Conservation (phyloP, 2,113 vertebrate species). For the Corythoichthys intestinalis region DNA sequence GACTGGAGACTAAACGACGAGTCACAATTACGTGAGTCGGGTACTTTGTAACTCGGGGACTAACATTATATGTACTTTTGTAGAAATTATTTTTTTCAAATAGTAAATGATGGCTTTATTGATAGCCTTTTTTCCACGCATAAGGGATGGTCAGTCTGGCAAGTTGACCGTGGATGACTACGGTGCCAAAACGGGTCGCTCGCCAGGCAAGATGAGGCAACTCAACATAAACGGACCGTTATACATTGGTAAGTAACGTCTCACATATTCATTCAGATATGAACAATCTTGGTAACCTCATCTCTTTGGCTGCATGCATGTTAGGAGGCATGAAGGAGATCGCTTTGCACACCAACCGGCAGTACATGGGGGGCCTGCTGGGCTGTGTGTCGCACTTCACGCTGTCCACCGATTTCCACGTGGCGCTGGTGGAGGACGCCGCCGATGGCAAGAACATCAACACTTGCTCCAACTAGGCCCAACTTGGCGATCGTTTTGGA, state of each 20-base stretch:
- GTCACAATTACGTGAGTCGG: too few relatives aligned
- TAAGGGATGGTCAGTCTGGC: constrained; percentile 88
- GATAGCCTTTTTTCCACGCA: neutral
- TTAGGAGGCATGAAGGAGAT: constrained; percentile 96
- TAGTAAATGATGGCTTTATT: neutral
- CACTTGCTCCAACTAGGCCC: constrained; percentile 79
- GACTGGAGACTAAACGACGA: too few relatives aligned
- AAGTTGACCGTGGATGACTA: constrained; percentile 95
- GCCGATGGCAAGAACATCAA: constrained; percentile 94
- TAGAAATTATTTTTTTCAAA: too few relatives aligned
- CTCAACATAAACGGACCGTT: constrained; percentile 89
- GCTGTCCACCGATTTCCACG: constrained; percentile 88
- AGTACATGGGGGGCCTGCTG: constrained; percentile 84
- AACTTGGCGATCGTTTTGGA: neutral
- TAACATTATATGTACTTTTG: too few relatives aligned
- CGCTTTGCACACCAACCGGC: constrained; percentile 86
- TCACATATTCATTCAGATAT: neutral
- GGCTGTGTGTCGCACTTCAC: constrained; percentile 96
- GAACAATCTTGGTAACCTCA: neutral
- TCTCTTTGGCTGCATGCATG: neutral
- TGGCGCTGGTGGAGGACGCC: constrained; percentile 90
- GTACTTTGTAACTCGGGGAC: too few relatives aligned
- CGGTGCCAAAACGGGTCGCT: constrained; percentile 84
- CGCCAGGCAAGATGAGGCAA: constrained; percentile 91
- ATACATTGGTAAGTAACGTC: constrained; percentile 82